phyloP scores from a whole-genome alignment of 1,140 invertebrate species.

The Lasioglossum baleicum region DNA sequence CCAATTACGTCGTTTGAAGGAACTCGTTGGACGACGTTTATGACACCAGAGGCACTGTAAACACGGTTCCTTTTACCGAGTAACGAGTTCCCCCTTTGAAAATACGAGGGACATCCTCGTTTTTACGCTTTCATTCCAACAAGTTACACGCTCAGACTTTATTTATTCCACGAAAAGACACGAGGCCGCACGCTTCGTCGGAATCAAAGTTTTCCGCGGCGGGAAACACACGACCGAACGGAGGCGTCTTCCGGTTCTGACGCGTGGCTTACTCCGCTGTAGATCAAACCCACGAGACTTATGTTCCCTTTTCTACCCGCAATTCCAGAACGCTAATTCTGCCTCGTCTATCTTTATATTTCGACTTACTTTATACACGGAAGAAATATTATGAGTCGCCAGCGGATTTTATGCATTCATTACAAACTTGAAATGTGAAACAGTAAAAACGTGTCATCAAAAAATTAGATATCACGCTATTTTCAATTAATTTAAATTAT shows the following conservation, averaged over 20 bases:
- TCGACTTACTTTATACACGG: no score
- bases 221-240: slow-evolving; percentile 40
- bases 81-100: not conserved
- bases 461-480: no score
- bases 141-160: not conserved
- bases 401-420: no score
- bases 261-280: slow-evolving; percentile 42
- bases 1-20: slow-evolving; percentile 13
- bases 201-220: not conserved
- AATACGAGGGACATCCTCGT: not conserved
- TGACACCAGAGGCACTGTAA: not conserved
- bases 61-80: not conserved
- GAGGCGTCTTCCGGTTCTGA: slow-evolving; percentile 45
- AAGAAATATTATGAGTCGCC: no score
- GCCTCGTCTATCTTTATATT: not conserved
- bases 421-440: no score
- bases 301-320: slow-evolving; percentile 3
- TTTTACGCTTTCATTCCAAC: slow-evolving; percentile 21
- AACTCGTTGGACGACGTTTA: slow-evolving; percentile 18
- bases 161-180: slow-evolving; percentile 1
- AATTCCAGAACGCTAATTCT: not conserved
- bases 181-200: not conserved
- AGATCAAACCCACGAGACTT: slow-evolving; percentile 21
- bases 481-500: no score
- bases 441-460: no score